Conservation (phyloP, 2,797 vertebrate genomes). For the Anas flavirostris region DNA sequence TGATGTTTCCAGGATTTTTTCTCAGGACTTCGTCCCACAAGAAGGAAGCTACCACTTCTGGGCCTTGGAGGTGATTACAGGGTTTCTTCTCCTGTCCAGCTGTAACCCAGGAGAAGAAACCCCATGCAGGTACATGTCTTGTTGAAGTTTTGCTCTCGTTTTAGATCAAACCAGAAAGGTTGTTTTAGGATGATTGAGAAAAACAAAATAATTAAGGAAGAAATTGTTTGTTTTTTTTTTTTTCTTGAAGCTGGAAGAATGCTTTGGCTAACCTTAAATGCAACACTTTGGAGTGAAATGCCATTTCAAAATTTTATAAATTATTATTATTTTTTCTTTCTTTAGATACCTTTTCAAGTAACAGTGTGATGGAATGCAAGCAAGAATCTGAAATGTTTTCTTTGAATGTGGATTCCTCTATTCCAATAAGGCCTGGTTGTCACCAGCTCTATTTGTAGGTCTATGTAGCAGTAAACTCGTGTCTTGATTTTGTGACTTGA, state of each 20-base stretch:
- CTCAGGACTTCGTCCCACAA: background rate
- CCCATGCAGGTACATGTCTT: background rate
- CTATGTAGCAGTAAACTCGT: background rate
- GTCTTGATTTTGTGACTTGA: background rate
- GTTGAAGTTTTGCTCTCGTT: background rate
- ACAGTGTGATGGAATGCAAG: background rate
- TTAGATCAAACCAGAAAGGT: background rate
- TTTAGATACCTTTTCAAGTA: background rate
- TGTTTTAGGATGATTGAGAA: background rate
- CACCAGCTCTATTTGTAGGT: background rate
- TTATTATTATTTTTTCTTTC: background rate
- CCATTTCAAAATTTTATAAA: background rate
- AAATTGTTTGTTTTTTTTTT: background rate
- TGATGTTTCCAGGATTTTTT: background rate
- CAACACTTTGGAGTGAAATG: background rate
- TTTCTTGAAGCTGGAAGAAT: background rate
- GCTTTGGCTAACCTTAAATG: background rate
- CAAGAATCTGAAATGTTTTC: background rate
- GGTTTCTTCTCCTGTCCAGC: too few species aligned
- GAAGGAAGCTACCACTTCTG: background rate
- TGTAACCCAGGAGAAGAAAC: background rate
- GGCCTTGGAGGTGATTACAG: background rate
- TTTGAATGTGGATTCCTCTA: background rate
- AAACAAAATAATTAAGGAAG: background rate
- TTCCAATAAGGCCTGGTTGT: background rate